Evolutionary conservation across 1,140 invertebrate species (phyloP).

Genomic region (Lineus longissimus): DNA sequence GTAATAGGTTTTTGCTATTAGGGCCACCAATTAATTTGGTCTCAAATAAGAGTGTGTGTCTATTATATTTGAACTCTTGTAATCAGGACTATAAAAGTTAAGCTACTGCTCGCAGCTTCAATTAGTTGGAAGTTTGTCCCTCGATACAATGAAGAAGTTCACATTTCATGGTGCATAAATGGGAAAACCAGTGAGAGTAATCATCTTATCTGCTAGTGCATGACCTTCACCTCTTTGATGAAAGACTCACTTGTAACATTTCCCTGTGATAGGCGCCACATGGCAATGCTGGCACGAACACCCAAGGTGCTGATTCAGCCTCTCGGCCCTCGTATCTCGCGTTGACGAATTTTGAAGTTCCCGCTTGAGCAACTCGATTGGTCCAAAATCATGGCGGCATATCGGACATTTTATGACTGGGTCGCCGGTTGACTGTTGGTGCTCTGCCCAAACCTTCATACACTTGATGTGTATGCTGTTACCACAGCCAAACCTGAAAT

Average conservation of each 20-base stretch:
- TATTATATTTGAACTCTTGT: no score
- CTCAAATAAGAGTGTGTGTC: no score
- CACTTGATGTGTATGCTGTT: conserved; percentile 55
- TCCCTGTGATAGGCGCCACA: conserved; percentile 47
- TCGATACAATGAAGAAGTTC: no score
- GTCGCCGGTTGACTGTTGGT: conserved; percentile 46
- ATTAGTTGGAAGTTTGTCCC: no score
- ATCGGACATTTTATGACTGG: conserved; percentile 50
- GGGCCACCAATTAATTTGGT: no score
- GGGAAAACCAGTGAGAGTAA: no score
- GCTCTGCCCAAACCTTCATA: conserved; percentile 54
- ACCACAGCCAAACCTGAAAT: conserved; percentile 49
- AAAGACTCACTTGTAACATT: conserved; percentile 50
- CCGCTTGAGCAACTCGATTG: conserved; percentile 43
- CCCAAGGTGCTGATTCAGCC: conserved; percentile 42
- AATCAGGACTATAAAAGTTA: no score
- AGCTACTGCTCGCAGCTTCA: no score
- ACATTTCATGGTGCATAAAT: no score
- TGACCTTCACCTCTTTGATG: neutral
- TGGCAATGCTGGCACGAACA: conserved; percentile 42
- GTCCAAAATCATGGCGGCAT: conserved; percentile 54
- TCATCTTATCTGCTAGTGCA: no score
- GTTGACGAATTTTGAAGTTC: conserved; percentile 41
- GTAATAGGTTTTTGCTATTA: no score
- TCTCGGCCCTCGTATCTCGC: conserved; percentile 15